Conservation (phyloP, 2,113 vertebrate genomes). For the Odocoileus virginianus region DNA sequence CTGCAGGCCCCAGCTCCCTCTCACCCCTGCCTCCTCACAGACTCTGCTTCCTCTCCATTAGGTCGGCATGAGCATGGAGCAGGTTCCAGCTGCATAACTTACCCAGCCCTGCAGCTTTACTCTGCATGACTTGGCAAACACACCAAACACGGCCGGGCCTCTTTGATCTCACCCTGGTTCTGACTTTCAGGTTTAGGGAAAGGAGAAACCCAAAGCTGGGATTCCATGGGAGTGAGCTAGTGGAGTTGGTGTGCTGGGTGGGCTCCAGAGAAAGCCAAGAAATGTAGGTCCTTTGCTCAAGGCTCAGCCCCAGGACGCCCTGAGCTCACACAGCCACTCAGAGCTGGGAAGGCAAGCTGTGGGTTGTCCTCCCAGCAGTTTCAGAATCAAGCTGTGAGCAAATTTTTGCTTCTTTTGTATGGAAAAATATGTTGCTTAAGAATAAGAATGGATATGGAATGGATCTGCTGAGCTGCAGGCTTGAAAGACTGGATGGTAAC, state of each 20-base stretch:
- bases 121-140: neutral
- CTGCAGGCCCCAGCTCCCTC: neutral
- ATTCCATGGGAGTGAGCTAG: neutral
- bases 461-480: neutral
- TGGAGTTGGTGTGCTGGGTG: constrained; percentile 22
- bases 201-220: neutral
- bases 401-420: constrained; percentile 13
- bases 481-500: neutral
- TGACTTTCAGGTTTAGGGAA: neutral
- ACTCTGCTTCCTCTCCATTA: neutral
- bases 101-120: neutral
- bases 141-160: neutral
- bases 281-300: constrained; percentile 20
- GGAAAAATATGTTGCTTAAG: neutral
- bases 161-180: neutral
- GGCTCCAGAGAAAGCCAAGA: constrained; percentile 48
- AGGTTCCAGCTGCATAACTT: neutral
- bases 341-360: neutral
- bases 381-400: neutral
- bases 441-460: neutral
- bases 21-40: neutral
- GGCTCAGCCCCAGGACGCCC: neutral
- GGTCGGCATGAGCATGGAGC: accelerated
- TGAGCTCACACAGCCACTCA: neutral
- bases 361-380: neutral